phyloP scores from a whole-genome alignment of 2,797 vertebrate species.

The Thaleichthys pacificus region DNA sequence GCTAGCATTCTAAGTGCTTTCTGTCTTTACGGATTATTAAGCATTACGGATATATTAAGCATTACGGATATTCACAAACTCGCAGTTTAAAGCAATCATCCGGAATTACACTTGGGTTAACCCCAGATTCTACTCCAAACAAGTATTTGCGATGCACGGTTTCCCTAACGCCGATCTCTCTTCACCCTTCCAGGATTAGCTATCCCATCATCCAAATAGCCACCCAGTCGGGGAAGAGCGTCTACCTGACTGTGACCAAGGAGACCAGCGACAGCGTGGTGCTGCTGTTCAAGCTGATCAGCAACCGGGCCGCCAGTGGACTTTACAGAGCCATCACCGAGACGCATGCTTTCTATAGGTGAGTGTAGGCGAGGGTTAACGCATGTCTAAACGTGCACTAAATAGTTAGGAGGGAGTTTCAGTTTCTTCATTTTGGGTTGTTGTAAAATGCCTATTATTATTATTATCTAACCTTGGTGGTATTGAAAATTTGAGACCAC shows the following conservation, averaged over 20 bases:
- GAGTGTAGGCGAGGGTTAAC: slow-evolving; percentile 76
- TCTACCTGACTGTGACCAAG: slow-evolving; percentile 94
- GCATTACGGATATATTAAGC: no score
- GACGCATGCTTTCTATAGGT: slow-evolving; percentile 98
- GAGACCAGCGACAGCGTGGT: slow-evolving; percentile 91
- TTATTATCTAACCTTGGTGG: neutral
- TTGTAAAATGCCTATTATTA: neutral
- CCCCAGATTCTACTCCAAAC: neutral
- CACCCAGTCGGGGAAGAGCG: slow-evolving; percentile 96
- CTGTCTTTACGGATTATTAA: no score
- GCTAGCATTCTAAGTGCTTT: no score
- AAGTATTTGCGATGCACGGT: no score
- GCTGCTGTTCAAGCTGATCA: slow-evolving; percentile 94
- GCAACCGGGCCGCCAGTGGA: slow-evolving; percentile 94
- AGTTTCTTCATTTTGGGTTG: neutral
- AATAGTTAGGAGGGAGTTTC: neutral
- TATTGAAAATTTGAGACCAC: neutral
- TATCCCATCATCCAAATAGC: slow-evolving; percentile 98
- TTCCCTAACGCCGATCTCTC: neutral
- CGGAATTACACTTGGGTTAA: no score
- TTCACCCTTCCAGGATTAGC: slow-evolving; percentile 79
- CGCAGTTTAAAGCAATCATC: no score
- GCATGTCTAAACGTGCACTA: neutral
- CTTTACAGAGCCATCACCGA: slow-evolving; percentile 97
- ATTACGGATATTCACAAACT: no score